Conservation (phyloP, 2,888 invertebrate species). For the Caenorhabditis macrosperma region DNA sequence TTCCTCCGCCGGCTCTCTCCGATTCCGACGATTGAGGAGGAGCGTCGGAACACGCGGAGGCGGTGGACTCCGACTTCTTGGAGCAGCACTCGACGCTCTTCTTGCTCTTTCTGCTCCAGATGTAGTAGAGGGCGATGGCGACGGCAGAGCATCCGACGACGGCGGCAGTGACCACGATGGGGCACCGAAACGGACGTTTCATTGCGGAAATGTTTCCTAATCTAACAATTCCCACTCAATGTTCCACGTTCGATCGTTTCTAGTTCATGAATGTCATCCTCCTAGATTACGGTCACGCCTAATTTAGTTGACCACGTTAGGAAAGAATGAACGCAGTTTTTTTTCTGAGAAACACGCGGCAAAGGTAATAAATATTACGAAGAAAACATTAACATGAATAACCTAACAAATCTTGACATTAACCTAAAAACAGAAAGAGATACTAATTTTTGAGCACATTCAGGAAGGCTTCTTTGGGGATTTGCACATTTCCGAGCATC, state of each 20-base stretch:
- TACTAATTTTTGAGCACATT: constrained; percentile 73
- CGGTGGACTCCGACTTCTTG: background rate
- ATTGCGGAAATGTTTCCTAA: constrained; percentile 1
- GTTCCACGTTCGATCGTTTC: background rate
- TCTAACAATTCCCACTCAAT: background rate
- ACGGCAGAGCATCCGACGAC: constrained; percentile 34
- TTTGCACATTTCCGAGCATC: constrained; percentile 90
- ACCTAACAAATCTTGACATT: background rate
- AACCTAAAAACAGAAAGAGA: background rate
- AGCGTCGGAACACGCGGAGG: background rate
- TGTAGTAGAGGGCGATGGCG: constrained; percentile 17
- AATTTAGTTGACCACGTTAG: background rate
- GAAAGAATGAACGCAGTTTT: background rate
- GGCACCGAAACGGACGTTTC: constrained; percentile 40
- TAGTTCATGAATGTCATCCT: background rate
- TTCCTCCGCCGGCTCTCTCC: constrained; percentile 11
- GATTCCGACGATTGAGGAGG: background rate
- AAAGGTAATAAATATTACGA: background rate
- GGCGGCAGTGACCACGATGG: constrained; percentile 18
- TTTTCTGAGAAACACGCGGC: too few species aligned
- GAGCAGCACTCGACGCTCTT: background rate
- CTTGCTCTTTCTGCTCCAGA: constrained; percentile 21
- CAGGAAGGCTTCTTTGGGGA: constrained; percentile 94
- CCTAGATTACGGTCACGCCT: background rate
- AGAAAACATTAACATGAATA: background rate